Percentiles rank a stretch among this genome's conserved stretches.
phyloP scores from a whole-genome alignment of 2,797 vertebrate genomes.

The Merluccius polli region DNA sequence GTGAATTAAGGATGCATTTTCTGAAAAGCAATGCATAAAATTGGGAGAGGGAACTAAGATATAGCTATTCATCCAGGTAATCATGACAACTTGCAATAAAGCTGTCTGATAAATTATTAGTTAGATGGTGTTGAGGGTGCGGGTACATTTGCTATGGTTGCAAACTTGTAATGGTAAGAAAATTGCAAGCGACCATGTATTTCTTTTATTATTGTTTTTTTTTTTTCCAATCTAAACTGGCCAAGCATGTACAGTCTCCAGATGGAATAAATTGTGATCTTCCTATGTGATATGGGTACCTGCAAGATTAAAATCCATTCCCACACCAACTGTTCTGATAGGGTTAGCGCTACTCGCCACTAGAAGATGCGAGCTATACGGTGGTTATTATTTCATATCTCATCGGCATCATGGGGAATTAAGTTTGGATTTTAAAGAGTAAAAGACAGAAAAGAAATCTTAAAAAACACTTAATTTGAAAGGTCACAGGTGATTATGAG shows the following conservation, averaged over 20 bases:
- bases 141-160: constrained; percentile 12
- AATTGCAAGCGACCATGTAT: not conserved
- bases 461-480: constrained; percentile 47
- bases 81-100: constrained; percentile 23
- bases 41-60: not conserved
- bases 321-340: constrained; percentile 24
- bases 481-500: constrained; percentile 59
- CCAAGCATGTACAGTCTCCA: constrained; percentile 9
- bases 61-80: constrained; percentile 7
- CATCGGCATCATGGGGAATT: constrained; percentile 23
- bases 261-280: constrained; percentile 10
- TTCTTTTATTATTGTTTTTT: constrained; percentile 8
- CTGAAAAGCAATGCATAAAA: constrained; percentile 22
- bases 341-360: constrained; percentile 13
- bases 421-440: constrained; percentile 46
- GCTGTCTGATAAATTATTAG: constrained; percentile 28
- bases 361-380: constrained; percentile 17
- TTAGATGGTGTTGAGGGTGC: constrained; percentile 5
- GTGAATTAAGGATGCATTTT: constrained; percentile 31
- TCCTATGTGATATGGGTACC: not conserved
- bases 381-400: constrained; percentile 13
- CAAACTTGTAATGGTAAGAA: constrained; percentile 15
- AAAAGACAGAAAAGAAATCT: constrained; percentile 32
- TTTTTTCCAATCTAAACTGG: not conserved
- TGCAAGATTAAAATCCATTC: constrained; percentile 34